phyloP scores from a whole-genome alignment of 2,113 vertebrate species.

The Aythya baeri region DNA sequence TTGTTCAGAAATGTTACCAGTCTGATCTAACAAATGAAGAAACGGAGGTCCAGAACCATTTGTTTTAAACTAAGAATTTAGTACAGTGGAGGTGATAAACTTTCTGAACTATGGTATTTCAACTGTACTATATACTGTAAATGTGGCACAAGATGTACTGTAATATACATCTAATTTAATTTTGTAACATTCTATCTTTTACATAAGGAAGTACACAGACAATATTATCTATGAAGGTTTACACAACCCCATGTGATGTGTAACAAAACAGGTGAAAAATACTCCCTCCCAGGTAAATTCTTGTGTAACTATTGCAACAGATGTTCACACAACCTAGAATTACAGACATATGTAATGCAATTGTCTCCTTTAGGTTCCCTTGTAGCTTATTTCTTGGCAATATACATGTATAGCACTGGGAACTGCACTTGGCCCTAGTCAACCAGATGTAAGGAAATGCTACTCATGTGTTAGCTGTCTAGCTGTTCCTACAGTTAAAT shows the following conservation, averaged over 20 bases:
- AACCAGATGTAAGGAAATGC: neutral
- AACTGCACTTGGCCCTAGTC: neutral
- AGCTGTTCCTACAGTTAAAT: neutral
- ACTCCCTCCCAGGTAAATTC: neutral
- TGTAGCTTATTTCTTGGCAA: neutral
- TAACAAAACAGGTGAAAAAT: neutral
- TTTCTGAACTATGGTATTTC: neutral
- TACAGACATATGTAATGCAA: neutral
- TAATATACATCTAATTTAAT: neutral
- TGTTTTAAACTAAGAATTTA: neutral
- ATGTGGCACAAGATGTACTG: neutral
- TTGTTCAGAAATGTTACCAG: neutral
- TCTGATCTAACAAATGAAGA: neutral
- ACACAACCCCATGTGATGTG: neutral
- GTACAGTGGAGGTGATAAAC: neutral
- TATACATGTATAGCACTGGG: neutral
- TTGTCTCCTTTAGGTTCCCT: neutral
- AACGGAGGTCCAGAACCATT: neutral
- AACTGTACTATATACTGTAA: fast-evolving
- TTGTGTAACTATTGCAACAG: neutral
- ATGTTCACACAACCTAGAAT: neutral
- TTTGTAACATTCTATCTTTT: neutral
- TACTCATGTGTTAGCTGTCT: neutral
- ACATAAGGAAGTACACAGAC: neutral
- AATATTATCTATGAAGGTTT: neutral